A percentile compares a stretch with the other conserved stretches of the same genome.
Conservation (phyloP, 2,113 vertebrate species). For the Vombatus ursinus region DNA sequence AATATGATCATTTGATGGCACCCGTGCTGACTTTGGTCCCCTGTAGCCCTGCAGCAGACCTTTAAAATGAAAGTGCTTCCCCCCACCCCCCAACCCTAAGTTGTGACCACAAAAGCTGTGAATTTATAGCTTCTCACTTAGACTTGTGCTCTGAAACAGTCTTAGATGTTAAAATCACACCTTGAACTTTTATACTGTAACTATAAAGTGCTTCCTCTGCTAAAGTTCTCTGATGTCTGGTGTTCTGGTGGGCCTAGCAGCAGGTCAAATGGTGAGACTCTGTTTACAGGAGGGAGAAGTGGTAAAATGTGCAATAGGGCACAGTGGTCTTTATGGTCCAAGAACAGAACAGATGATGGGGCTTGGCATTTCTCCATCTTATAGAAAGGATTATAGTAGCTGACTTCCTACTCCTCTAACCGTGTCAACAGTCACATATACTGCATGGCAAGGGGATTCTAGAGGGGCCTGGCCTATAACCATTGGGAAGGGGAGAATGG, state of each 20-base stretch:
- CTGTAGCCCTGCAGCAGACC: not conserved
- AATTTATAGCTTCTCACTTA: not conserved
- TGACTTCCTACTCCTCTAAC: not conserved
- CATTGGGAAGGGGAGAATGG: not conserved
- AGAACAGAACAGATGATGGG: not conserved
- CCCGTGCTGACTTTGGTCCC: not conserved
- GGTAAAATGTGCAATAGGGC: not conserved
- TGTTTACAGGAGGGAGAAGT: not conserved
- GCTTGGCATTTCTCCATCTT: not conserved
- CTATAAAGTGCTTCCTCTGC: not conserved
- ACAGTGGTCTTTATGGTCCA: not conserved
- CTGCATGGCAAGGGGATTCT: not conserved
- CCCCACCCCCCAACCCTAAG: not conserved
- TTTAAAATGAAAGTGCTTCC: not conserved
- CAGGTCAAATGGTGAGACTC: no score
- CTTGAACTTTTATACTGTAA: not conserved
- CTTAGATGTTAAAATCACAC: not conserved
- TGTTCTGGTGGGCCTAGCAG: not conserved
- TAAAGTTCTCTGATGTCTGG: not conserved
- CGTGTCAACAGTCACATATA: not conserved
- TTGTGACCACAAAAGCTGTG: not conserved
- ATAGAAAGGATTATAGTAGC: not conserved
- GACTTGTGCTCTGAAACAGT: not conserved
- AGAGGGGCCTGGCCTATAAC: not conserved
- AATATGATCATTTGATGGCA: not conserved